Percentiles rank a stretch among this genome's conserved stretches.
Conservation (phyloP, 2,113 vertebrate genomes). For the Peromyscus leucopus region DNA sequence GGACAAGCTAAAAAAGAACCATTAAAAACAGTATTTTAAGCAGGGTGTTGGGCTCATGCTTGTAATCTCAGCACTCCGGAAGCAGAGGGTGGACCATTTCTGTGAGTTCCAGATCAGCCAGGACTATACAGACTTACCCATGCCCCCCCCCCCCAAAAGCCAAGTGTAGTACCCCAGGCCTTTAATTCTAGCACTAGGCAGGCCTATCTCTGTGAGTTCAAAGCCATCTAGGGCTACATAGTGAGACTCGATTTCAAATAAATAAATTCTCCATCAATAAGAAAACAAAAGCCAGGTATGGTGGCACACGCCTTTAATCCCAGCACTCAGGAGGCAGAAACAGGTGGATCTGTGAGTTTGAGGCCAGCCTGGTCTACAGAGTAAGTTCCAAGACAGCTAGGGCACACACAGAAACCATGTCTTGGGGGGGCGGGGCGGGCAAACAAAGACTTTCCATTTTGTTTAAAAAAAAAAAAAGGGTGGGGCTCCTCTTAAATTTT, state of each 20-base stretch:
- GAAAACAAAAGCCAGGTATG: neutral
- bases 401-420: neutral
- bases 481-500: neutral
- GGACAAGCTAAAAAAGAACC: slow-evolving; percentile 31
- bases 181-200: neutral
- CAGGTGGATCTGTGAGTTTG: neutral
- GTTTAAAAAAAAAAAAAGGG: neutral
- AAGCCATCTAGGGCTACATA: neutral
- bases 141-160: neutral
- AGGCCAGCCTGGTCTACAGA: neutral
- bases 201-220: neutral
- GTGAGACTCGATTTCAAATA: neutral
- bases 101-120: neutral
- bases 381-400: neutral
- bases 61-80: neutral
- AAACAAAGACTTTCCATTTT: slow-evolving; percentile 4
- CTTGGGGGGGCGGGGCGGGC: no score
- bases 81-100: neutral
- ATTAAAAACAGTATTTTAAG: neutral
- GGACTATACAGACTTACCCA: neutral
- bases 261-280: neutral
- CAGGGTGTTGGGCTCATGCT: neutral
- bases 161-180: neutral
- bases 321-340: neutral
- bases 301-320: neutral